phyloP scores from a whole-genome alignment of 53 echinoderm and acorn worm genomes.

The Mesocentrotus franciscanus region DNA sequence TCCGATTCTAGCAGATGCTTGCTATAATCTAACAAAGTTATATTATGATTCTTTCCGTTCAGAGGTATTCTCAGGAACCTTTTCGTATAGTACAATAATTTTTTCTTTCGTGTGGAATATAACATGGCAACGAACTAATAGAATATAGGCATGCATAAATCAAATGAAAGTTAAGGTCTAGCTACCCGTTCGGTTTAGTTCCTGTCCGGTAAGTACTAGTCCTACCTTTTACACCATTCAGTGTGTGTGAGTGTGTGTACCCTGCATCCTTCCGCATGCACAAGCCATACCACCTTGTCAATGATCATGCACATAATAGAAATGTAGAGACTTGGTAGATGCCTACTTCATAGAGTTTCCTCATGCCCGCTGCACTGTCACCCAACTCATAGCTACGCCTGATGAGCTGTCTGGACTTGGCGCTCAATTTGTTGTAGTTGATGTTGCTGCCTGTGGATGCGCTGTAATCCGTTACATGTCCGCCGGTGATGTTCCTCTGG shows the following conservation, averaged over 20 bases:
- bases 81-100: not conserved
- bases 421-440: constrained; percentile 92
- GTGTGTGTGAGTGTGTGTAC: constrained; percentile 23
- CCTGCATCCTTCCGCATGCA: constrained; percentile 52
- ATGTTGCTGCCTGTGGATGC: constrained; percentile 72
- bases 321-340: constrained; percentile 53
- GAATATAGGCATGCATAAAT: constrained; percentile 16
- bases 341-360: constrained; percentile 98
- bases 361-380: constrained; percentile 89
- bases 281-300: constrained; percentile 47
- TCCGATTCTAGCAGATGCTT: not conserved
- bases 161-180: not conserved
- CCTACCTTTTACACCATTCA: constrained; percentile 60
- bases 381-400: constrained; percentile 98
- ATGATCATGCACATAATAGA: constrained; percentile 69
- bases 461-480: constrained; percentile 74
- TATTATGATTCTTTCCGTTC: not conserved
- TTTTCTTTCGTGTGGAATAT: not conserved
- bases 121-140: not conserved
- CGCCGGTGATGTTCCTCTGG: constrained; percentile 50
- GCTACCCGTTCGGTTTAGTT: constrained; percentile 27
- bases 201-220: constrained; percentile 49
- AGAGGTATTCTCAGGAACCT: not conserved
- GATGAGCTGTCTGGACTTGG: constrained; percentile 95
- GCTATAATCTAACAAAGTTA: not conserved